These are phyloP conservation scores for Tiliqua scincoides DNA, from an alignment of 2,113 vertebrate species.

Conservation along the genomic window DNA sequence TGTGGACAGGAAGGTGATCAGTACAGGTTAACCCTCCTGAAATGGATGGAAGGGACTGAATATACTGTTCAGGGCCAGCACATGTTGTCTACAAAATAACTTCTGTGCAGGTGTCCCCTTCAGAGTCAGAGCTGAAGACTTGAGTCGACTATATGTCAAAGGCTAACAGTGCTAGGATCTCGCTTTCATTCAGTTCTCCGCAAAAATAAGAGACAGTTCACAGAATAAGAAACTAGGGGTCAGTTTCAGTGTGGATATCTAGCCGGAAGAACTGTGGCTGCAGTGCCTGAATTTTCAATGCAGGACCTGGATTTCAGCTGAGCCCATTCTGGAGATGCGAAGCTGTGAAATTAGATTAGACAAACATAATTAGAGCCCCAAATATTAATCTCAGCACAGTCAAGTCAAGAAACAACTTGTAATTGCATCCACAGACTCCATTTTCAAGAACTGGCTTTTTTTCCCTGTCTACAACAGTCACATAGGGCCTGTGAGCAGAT, in stretches of 20 bases:
- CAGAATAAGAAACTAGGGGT: background rate
- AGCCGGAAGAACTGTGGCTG: background rate
- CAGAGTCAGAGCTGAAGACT: background rate
- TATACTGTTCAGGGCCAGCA: background rate
- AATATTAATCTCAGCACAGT: background rate
- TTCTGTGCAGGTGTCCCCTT: background rate
- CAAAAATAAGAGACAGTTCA: background rate
- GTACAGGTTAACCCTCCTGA: background rate
- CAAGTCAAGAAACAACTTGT: conserved; percentile 8
- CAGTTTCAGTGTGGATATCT: background rate
- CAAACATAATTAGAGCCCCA: background rate
- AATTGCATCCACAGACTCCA: background rate
- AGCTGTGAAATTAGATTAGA: background rate
- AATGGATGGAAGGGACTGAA: too few relatives aligned
- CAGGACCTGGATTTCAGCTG: background rate
- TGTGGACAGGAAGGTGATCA: background rate
- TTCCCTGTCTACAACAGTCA: background rate
- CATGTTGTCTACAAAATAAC: background rate
- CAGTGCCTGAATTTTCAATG: background rate
- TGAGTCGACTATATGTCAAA: background rate
- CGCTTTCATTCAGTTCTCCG: background rate
- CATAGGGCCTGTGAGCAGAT: background rate
- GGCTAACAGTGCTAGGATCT: background rate
- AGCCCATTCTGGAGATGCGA: background rate
- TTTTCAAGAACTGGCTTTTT: background rate